These are phyloP conservation scores for Lycophotia porphyrea DNA, from an alignment of 2,888 invertebrate species.

Conservation along the genomic window DNA sequence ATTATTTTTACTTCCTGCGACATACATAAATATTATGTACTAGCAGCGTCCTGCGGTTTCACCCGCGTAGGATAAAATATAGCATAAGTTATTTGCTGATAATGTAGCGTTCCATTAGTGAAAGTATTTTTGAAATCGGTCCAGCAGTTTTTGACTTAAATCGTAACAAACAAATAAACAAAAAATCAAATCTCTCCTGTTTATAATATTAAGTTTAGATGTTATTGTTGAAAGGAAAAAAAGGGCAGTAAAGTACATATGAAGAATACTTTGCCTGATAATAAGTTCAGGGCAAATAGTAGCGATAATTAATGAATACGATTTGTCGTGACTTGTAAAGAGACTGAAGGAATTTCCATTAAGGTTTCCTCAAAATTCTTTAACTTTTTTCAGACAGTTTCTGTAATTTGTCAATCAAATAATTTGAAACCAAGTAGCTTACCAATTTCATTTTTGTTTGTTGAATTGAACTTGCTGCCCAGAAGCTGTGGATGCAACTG, in stretches of 20 bases:
- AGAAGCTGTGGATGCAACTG: slow-evolving; percentile 77
- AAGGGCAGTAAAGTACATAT: neutral
- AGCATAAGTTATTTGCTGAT: too few species aligned
- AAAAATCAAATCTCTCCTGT: too few species aligned
- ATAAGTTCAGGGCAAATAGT: neutral
- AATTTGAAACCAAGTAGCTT: slow-evolving; percentile 40
- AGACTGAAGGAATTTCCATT: neutral
- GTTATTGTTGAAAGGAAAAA: neutral
- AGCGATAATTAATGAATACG: neutral
- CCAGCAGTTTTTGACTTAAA: too few species aligned
- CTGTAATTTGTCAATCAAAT: neutral
- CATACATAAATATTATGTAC: neutral
- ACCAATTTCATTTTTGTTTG: slow-evolving; percentile 82
- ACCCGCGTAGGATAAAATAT: too few species aligned
- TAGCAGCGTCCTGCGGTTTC: too few species aligned
- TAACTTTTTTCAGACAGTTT: neutral
- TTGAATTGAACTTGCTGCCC: slow-evolving; percentile 64
- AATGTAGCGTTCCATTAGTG: too few species aligned
- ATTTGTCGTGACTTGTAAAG: neutral
- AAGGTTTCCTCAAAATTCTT: neutral
- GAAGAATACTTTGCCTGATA: neutral
- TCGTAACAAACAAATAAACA: too few species aligned
- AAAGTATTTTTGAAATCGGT: too few species aligned
- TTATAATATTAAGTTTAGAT: too few species aligned
- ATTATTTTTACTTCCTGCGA: neutral